These are phyloP conservation scores for Ceramica pisi DNA, from an alignment of 2,888 invertebrate genomes.

Conservation along the genomic window DNA sequence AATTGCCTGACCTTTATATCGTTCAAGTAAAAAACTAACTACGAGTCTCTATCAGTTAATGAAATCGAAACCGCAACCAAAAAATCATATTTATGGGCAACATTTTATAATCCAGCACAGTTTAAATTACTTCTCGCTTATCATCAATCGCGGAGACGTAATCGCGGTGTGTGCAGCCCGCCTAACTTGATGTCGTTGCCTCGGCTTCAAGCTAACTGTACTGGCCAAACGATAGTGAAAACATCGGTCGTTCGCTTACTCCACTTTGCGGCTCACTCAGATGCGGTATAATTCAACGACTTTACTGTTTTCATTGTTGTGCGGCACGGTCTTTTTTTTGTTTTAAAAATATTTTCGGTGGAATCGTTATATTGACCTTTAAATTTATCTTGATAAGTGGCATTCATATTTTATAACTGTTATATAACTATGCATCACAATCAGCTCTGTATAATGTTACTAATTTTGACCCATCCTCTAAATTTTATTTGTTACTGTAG, in stretches of 20 bases:
- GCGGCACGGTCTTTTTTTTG: conserved; percentile 23
- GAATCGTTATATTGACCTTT: too few relatives aligned
- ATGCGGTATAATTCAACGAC: conserved; percentile 68
- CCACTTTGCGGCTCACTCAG: conserved; percentile 69
- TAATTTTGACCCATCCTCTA: too few relatives aligned
- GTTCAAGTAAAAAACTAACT: not conserved
- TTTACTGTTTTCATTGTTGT: conserved; percentile 51
- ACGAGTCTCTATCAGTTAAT: conserved; percentile 5
- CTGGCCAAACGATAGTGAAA: conserved; percentile 76
- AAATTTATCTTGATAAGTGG: too few relatives aligned
- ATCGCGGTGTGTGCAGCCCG: conserved; percentile 39
- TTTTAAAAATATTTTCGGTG: not conserved
- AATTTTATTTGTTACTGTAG: too few relatives aligned
- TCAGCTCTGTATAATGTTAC: too few relatives aligned
- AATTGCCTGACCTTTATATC: not conserved
- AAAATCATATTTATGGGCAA: not conserved
- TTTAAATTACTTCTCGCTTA: conserved; percentile 35
- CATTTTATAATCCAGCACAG: conserved; percentile 7
- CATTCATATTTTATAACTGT: too few relatives aligned
- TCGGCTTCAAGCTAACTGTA: conserved; percentile 74
- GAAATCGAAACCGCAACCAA: conserved; percentile 29
- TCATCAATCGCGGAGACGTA: conserved; percentile 13
- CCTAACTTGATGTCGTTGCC: conserved; percentile 58
- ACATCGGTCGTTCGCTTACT: conserved; percentile 75
- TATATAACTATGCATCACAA: too few relatives aligned